Conservation (phyloP, 2,888 invertebrate genomes). For the Ochropacha duplaris region DNA sequence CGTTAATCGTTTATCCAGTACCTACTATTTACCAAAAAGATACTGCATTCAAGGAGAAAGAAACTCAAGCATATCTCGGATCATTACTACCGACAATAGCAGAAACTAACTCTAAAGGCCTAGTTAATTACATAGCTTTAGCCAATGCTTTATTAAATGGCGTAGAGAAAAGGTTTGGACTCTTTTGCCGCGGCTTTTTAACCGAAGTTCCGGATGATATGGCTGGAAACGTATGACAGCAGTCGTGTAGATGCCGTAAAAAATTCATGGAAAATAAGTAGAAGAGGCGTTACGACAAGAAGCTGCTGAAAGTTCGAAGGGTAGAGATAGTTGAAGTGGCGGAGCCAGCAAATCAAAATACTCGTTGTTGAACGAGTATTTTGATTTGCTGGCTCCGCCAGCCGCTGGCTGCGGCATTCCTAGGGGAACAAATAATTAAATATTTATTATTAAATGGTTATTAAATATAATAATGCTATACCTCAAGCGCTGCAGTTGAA, state of each 20-base stretch:
- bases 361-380: conserved; percentile 10
- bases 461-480: conserved; percentile 13
- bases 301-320: conserved; percentile 24
- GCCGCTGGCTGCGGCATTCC: conserved; percentile 33
- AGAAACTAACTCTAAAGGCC: conserved; percentile 25
- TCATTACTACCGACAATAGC: conserved; percentile 25
- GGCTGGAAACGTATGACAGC: conserved; percentile 23
- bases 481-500: conserved; percentile 19
- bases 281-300: conserved; percentile 29
- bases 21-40: too few species aligned
- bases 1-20: too few species aligned
- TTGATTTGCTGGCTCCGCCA: conserved; percentile 20
- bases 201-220: conserved; percentile 18
- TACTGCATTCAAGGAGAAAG: conserved; percentile 16
- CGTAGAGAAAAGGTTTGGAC: conserved; percentile 24
- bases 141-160: conserved; percentile 29
- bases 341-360: conserved; percentile 18
- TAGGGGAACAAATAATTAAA: conserved; percentile 29
- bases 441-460: conserved; percentile 23
- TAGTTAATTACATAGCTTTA: conserved; percentile 27
- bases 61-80: conserved; percentile 15
- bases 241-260: conserved; percentile 26
- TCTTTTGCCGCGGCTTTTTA: conserved; percentile 28
- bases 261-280: conserved; percentile 26
- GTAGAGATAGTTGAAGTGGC: conserved; percentile 23